Base-by-base conservation (phyloP, 2,888 invertebrate species). In the Aelia acuminata region DNA sequence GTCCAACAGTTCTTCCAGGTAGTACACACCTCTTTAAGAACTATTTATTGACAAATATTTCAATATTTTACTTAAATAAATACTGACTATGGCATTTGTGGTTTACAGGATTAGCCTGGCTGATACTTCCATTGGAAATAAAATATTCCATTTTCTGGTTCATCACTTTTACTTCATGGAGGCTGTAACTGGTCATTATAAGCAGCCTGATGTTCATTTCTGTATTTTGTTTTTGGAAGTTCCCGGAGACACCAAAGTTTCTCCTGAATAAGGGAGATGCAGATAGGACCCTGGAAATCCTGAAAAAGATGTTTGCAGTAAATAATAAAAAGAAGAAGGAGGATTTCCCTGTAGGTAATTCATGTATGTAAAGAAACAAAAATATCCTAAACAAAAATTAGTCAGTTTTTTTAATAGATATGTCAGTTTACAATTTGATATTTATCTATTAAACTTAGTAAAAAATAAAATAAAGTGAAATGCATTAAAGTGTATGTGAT, bases 1-100 rank as follows among this genome's bases (percentile, higher is more conserved):
- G 88, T 80, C 88, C 0, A 88, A 80, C n/a, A 49, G 15, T 70
- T 26, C 88, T 88, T 22, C 84, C 88, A 50, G 75, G 88, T 88
- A 35, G 49, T 43, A 80, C n/a, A 31, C 15, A 63, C 26, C 1
- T 1, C 26, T 3, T 63, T 63, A 15, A 63, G 13, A 13, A 63
- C 18, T 3, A 63, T 31, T 15, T 4, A 31, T 63, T n/a, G n/a
- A n/a, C n/a, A n/a, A n/a, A n/a, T n/a, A n/a, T 49, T 13, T 15
- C 49, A 15, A 15, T 15, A 3, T 15, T 15, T 49, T 49, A 49
- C n/a, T n/a, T n/a, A n/a, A n/a, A n/a, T n/a, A n/a, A n/a, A n/a
- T n/a, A n/a, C n/a, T n/a, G n/a, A n/a, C 18, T 63, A 15, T 1
- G 31, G 18, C 31, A 31, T 63, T 13, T 15, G 26, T 63, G 26